Base-by-base conservation (phyloP, 2,888 invertebrate species). In the Muschampia plurimacula region DNA sequence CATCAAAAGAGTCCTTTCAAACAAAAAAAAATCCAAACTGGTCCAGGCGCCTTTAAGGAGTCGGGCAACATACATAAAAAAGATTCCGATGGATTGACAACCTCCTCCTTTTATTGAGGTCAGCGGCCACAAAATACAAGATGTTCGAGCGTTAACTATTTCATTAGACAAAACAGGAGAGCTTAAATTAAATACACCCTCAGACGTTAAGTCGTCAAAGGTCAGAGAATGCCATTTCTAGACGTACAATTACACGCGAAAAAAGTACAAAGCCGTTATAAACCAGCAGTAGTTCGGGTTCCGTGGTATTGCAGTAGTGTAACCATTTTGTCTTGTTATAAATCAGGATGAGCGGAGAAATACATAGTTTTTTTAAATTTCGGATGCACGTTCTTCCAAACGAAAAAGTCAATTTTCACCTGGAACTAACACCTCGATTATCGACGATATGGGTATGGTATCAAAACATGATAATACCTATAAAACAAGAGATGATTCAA, bases 191-290 rank as follows among this genome's bases (percentile, higher is more conserved):
- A 49, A 65, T 10, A 28, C 55, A 46, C 6, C 44, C 28, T 10
- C 55, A 9, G 4, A 44, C 52, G 36, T 64, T 64, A 36, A 65
- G 44, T 66, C 52, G 8, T 9, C 9, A 69, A 69, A 69, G 69
- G 69, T 69, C 63, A 69, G 44, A 55, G 39, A 55, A 63, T 69
- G 63, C 28, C 69, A 63, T 69, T 69, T 69, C 63, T 36, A 63
- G 52, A 49, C 52, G 62, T 69, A 55, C 63, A 69, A 69, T 69
- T 69, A 69, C 13, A 63, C 32, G 69, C 39, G 62, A 69, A 69
- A 69, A 69, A 69, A 41, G 32, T 69, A 49, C 41, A 63, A 69
- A 49, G n/a, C 69, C 69, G 63, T 52, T 69, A 28, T 52, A 22
- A 22, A 39, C 13, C 3, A 46, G 46, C 13, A 46, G 46, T 4